Evolutionary conservation across 2,888 invertebrate genomes (phyloP), one percentile per base, ranked within the genome.

Genomic region (Adelphocoris suturalis): DNA sequence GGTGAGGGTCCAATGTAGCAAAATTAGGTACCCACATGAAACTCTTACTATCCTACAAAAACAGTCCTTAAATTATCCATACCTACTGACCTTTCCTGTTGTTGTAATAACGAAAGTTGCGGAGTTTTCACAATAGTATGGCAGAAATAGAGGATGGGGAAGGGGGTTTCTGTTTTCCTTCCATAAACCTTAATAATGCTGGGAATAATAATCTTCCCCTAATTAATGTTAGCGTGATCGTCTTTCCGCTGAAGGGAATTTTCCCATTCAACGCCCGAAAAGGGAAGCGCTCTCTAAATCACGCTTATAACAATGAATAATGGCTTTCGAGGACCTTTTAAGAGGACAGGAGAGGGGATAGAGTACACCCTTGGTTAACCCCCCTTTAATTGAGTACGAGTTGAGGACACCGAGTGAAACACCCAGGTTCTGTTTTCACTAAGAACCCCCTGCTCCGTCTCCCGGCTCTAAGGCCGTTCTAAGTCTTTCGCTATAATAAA

Each of bases 261-360:
- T 78, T 4, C n/a, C 13, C 37, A 78, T 78, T 78, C 78, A 78
- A 78, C 28, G 5, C 46, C 7, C n/a, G n/a, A n/a, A n/a, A 14
- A 28, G 78, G 37, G 37, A 46, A 46, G 78, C 13, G 19, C 78
- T 28, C 28, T 11, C 37, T 78, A 78, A 78, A 78, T 78, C 78
- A 78, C n/a, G 78, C 78, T 78, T 78, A 46, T 3, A 61, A 78
- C 78, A 81, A 81, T 81, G 81, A 81, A 47, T 81, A 48, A 81
- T 81, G 81, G 81, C 23, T 46, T 61, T 61, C 7, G 61, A 61
- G 78, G 78, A 46, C 28, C 78, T 78, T n/a, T 19, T 78, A 46
- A 78, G 37, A 78, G 78, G 37, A 78, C 78, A 28, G 37, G 14
- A 78, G n/a, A 78, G 37, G 16, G 78, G 46, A 78, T 28, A 14